Evolutionary conservation across 2,113 vertebrate species (phyloP).

Genomic region (Callaeas wilsoni): DNA sequence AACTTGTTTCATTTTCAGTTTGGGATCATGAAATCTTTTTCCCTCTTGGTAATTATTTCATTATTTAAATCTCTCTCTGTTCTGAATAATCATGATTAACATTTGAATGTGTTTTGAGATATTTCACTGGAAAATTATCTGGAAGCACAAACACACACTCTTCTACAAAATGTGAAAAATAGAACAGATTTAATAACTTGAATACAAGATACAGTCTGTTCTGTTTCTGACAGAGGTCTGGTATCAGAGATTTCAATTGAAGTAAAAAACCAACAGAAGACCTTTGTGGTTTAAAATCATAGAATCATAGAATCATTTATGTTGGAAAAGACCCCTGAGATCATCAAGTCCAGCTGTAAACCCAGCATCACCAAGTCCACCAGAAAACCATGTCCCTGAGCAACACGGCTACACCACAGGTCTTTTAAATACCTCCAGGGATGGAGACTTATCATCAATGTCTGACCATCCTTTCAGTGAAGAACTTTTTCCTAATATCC

Average conservation of each 20-base stretch:
- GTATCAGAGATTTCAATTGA: neutral
- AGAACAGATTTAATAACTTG: neutral
- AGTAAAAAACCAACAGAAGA: neutral
- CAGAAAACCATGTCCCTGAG: neutral
- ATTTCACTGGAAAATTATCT: neutral
- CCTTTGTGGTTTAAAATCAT: neutral
- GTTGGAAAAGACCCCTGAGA: neutral
- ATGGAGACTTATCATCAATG: too few species aligned
- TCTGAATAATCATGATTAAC: neutral
- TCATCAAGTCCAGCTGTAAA: fast-evolving
- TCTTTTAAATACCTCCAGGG: neutral
- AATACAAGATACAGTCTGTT: neutral
- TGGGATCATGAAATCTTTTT: neutral
- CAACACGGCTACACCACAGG: fast-evolving
- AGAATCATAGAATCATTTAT: neutral
- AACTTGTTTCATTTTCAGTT: neutral
- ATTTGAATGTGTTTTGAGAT: neutral
- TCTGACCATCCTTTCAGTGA: neutral
- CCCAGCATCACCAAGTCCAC: neutral
- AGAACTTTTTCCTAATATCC: neutral
- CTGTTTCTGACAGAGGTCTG: neutral
- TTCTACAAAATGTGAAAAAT: neutral
- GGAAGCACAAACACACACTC: neutral
- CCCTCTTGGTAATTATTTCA: neutral
- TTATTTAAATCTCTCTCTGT: neutral